Evolutionary conservation across 2,113 vertebrate genomes (phyloP).

Genomic region (Indri indri): DNA sequence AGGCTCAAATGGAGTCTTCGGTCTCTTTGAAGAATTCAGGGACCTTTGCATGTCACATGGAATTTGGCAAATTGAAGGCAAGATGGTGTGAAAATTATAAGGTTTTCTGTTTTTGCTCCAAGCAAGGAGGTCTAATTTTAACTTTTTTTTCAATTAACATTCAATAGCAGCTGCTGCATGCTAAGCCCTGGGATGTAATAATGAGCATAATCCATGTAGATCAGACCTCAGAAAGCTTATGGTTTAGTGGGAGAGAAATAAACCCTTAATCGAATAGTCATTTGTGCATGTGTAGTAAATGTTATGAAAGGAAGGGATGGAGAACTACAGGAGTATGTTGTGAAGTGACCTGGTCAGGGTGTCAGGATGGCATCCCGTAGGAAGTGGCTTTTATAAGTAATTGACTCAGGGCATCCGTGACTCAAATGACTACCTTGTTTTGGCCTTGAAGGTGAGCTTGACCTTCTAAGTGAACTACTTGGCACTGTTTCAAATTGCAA

Average conservation of each 20-base stretch:
- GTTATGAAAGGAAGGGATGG: not conserved
- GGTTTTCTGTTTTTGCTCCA: not conserved
- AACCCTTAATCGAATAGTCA: not conserved
- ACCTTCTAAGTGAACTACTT: not conserved
- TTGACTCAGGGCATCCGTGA: not conserved
- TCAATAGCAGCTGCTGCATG: not conserved
- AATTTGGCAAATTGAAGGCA: conserved; percentile 10
- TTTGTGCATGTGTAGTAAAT: not conserved
- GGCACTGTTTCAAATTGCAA: not conserved
- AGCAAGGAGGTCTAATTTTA: conserved; percentile 28
- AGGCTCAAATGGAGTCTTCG: not conserved
- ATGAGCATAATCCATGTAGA: not conserved
- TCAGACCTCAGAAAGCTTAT: not conserved
- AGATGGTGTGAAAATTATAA: not conserved
- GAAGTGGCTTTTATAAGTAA: not conserved
- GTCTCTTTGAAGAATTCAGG: not conserved
- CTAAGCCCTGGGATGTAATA: not conserved
- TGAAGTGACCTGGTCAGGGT: not conserved
- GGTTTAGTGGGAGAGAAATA: not conserved
- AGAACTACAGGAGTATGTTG: not conserved
- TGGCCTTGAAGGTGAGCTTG: not conserved
- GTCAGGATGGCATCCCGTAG: not conserved
- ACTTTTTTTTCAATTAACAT: conserved; percentile 41
- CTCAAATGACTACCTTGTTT: not conserved
- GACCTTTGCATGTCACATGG: not conserved